Conservation (phyloP, 2,888 invertebrate species). For the Zelleria hepariella region DNA sequence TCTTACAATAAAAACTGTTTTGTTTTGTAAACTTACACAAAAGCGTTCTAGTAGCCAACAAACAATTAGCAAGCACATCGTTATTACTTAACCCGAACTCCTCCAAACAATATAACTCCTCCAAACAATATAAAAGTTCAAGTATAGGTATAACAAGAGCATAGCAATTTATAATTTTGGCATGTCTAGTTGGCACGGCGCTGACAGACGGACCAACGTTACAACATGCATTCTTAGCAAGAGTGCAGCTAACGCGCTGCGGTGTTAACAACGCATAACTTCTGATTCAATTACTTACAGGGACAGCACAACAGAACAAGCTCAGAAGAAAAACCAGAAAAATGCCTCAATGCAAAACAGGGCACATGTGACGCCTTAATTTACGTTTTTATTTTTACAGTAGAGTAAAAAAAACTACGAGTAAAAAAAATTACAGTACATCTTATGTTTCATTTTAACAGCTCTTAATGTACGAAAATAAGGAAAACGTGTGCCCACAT, state of each 20-base stretch:
- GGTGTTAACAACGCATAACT: constrained; percentile 25
- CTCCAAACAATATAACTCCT: background rate
- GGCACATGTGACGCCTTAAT: too few relatives aligned
- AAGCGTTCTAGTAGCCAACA: background rate
- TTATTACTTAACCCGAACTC: background rate
- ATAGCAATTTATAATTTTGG: constrained; percentile 26
- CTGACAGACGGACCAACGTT: constrained; percentile 22
- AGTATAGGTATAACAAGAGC: constrained; percentile 24
- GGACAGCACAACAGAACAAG: background rate
- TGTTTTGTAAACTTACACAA: background rate
- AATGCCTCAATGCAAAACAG: too few relatives aligned
- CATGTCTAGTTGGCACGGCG: constrained; percentile 38
- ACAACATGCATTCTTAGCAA: constrained; percentile 26
- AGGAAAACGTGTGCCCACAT: too few relatives aligned
- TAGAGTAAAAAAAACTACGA: too few relatives aligned
- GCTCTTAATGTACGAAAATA: too few relatives aligned
- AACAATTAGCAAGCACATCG: background rate
- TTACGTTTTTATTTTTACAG: too few relatives aligned
- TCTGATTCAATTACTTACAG: constrained; percentile 28
- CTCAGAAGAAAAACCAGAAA: too few relatives aligned
- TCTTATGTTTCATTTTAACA: too few relatives aligned
- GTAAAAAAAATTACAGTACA: too few relatives aligned
- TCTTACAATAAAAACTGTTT: too few relatives aligned
- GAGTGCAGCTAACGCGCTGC: constrained; percentile 16
- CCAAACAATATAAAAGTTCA: constrained; percentile 1